phyloP scores from a whole-genome alignment of 2,113 vertebrate genomes.

The Drymodes brunneopygia region DNA sequence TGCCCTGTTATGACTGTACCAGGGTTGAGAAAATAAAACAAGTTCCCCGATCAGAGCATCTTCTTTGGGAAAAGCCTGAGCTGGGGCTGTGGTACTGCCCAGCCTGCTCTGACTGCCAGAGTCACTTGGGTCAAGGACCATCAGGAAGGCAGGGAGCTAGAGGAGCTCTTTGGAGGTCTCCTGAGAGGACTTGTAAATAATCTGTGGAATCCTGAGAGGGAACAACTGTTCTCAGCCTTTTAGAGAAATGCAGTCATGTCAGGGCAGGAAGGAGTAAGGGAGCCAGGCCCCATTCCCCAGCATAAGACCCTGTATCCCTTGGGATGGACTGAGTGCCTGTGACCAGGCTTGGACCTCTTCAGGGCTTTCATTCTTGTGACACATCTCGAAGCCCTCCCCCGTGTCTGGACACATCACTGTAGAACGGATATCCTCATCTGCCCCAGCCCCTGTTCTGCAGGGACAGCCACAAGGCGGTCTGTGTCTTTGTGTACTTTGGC shows the following conservation, averaged over 20 bases:
- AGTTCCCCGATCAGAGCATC: background rate
- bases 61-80: background rate
- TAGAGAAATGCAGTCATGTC: rapidly evolving
- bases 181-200: background rate
- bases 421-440: background rate
- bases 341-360: background rate
- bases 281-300: background rate
- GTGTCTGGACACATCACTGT: background rate
- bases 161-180: background rate
- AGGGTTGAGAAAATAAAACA: background rate
- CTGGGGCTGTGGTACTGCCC: background rate
- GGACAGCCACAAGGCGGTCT: background rate
- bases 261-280: background rate
- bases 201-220: background rate
- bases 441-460: background rate
- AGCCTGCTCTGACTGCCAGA: background rate
- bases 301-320: background rate
- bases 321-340: rapidly evolving
- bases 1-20: background rate
- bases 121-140: background rate
- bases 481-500: slow-evolving; percentile 36
- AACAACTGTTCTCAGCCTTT: background rate
- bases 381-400: background rate
- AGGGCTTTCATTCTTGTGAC: background rate
- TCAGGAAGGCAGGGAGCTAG: background rate